phyloP scores from a whole-genome alignment of 2,888 invertebrate species.

The Nycteola revayana region DNA sequence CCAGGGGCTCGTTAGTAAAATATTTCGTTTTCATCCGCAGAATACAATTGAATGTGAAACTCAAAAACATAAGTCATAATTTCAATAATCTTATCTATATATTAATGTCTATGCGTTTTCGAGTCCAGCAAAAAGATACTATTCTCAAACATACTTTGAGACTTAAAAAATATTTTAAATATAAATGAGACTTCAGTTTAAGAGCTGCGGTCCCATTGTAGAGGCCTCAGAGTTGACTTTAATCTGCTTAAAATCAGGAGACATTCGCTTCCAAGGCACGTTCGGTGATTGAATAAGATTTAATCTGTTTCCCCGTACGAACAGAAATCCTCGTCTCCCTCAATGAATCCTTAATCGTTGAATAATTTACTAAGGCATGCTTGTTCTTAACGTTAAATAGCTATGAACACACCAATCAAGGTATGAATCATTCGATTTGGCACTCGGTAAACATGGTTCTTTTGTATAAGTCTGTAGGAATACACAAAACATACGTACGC shows the following conservation, averaged over 20 bases:
- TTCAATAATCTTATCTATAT: constrained; percentile 55
- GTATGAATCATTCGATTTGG: too few species aligned
- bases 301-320: constrained; percentile 67
- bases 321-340: constrained; percentile 51
- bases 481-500: too few species aligned
- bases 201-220: constrained; percentile 50
- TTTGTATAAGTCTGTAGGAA: too few species aligned
- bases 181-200: constrained; percentile 49
- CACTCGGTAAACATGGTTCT: too few species aligned
- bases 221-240: constrained; percentile 56
- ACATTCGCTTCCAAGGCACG: constrained; percentile 73
- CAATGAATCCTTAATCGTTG: constrained; percentile 63
- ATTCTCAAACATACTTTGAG: constrained; percentile 43
- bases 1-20: constrained; percentile 69
- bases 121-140: constrained; percentile 44
- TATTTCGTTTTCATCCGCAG: constrained; percentile 62
- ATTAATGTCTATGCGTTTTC: constrained; percentile 42
- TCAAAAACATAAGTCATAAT: constrained; percentile 72
- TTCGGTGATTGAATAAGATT: constrained; percentile 68
- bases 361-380: constrained; percentile 66
- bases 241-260: constrained; percentile 68
- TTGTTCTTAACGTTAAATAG: constrained; percentile 40
- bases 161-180: constrained; percentile 43
- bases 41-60: constrained; percentile 78
- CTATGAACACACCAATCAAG: constrained; percentile 29